A percentile compares a stretch with the other conserved stretches of the same genome.
Evolutionary conservation across 2,888 invertebrate genomes (phyloP).

Genomic region (Amiota minor): DNA sequence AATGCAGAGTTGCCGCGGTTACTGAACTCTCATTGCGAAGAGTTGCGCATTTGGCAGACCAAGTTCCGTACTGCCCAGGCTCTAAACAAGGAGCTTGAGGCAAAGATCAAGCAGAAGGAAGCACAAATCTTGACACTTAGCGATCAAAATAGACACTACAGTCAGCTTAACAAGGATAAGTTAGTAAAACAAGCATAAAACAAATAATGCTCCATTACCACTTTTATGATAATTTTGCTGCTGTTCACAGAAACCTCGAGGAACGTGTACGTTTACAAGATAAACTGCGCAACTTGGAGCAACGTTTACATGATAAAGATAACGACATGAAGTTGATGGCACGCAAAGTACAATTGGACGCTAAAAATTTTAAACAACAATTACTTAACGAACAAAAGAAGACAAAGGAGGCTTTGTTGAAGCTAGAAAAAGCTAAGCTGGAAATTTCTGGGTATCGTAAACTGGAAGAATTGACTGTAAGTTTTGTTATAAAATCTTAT

Average conservation of each 20-base stretch:
- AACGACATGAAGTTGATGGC: slow-evolving; percentile 80
- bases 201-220: not conserved
- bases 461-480: slow-evolving; percentile 67
- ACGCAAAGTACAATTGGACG: slow-evolving; percentile 81
- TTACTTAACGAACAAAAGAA: slow-evolving; percentile 80
- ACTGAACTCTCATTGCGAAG: slow-evolving; percentile 84
- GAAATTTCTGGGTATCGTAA: slow-evolving; percentile 69
- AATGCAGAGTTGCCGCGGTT: slow-evolving; percentile 84
- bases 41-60: slow-evolving; percentile 81
- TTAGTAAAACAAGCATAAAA: slow-evolving; percentile 53
- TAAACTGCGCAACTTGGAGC: slow-evolving; percentile 77
- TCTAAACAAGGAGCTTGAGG: slow-evolving; percentile 78
- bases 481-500: not conserved
- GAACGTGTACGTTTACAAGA: slow-evolving; percentile 84
- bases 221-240: not conserved
- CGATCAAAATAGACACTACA: slow-evolving; percentile 82
- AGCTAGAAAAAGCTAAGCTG: slow-evolving; percentile 75
- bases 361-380: slow-evolving; percentile 83
- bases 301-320: slow-evolving; percentile 77
- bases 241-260: slow-evolving; percentile 76
- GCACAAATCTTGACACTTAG: slow-evolving; percentile 78
- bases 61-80: slow-evolving; percentile 81
- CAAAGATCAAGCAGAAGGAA: slow-evolving; percentile 81
- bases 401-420: slow-evolving; percentile 81
- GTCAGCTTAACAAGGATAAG: slow-evolving; percentile 83